Conservation (phyloP, 2,797 vertebrate species). For the Lateolabrax maculatus region DNA sequence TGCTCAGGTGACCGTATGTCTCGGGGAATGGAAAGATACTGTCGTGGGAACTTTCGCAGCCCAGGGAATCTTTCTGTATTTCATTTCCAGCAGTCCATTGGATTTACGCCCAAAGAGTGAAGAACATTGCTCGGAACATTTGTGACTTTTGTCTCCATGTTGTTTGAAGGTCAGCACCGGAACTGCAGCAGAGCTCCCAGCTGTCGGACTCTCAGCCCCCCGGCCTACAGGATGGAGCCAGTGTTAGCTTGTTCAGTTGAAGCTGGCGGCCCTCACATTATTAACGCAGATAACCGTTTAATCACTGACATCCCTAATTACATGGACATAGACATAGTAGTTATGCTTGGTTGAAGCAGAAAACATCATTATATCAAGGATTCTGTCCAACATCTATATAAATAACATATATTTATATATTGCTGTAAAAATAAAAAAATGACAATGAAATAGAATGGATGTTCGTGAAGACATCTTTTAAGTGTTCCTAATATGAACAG, state of each 20-base stretch:
- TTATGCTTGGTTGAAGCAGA: neutral
- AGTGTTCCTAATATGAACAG: neutral
- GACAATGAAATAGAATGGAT: neutral
- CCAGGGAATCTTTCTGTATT: conserved; percentile 1
- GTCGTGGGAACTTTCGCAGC: neutral
- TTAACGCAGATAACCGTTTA: neutral
- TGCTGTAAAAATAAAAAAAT: neutral
- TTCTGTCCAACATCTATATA: neutral
- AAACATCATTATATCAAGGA: neutral
- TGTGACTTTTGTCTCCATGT: neutral
- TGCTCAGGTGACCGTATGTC: no score
- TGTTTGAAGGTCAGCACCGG: neutral
- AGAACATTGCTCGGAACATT: neutral
- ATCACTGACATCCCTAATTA: neutral
- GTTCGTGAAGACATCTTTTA: neutral
- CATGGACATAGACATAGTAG: neutral
- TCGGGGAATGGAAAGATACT: neutral
- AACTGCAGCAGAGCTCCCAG: neutral
- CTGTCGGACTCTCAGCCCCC: neutral
- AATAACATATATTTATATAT: neutral
- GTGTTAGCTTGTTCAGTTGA: neutral
- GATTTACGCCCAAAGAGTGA: neutral
- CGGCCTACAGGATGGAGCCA: neutral
- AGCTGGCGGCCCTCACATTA: neutral
- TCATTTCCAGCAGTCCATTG: neutral